Evolutionary conservation across 2,888 invertebrate species (phyloP).

Genomic region (Leptarthrus brevirostris): DNA sequence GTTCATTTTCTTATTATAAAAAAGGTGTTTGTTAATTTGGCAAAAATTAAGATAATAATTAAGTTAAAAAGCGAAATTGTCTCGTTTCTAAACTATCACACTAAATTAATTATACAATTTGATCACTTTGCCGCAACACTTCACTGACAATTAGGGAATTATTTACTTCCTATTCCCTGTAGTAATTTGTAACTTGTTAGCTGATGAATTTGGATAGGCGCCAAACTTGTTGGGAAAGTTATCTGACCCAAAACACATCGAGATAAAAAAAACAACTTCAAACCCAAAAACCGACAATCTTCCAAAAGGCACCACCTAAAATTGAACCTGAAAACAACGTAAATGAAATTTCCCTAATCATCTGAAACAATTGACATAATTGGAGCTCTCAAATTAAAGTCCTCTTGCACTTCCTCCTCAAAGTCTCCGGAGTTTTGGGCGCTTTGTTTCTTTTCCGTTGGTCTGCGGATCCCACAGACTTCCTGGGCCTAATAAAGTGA

Average conservation of each 20-base stretch:
- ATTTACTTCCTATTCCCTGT: no score
- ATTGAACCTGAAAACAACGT: conserved; percentile 32
- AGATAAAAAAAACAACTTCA: neutral
- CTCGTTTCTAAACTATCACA: no score
- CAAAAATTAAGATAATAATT: no score
- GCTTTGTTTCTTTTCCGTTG: neutral
- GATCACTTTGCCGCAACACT: no score
- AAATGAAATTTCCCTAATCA: conserved; percentile 45
- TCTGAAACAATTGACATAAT: conserved; percentile 44
- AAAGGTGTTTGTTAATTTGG: no score
- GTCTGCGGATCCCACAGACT: neutral
- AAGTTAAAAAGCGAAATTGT: no score
- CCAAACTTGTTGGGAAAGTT: neutral
- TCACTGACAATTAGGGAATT: no score
- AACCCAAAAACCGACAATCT: conserved; percentile 3
- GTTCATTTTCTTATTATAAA: no score
- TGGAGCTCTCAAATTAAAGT: conserved; percentile 39
- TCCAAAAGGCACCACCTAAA: neutral
- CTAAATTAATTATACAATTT: no score
- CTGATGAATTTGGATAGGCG: neutral
- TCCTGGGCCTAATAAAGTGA: conserved; percentile 45
- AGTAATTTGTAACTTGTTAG: no score
- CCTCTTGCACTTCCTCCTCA: conserved; percentile 9
- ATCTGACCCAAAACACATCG: neutral
- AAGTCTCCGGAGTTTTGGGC: neutral